Conservation (phyloP, 1,140 invertebrate genomes). For the Centruroides sculpturatus region DNA sequence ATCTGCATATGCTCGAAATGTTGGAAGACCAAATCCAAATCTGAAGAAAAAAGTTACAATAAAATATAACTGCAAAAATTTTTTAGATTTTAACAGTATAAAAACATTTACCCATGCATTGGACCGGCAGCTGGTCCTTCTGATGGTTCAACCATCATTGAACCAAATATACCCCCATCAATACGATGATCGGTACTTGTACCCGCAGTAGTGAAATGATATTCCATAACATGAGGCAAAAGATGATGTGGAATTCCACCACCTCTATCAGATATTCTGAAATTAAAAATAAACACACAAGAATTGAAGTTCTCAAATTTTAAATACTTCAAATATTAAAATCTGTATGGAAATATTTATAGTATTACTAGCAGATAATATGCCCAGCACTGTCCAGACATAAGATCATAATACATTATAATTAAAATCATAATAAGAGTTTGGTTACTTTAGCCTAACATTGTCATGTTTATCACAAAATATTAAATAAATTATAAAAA, state of each 20-base stretch:
- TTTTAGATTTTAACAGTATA: too few species aligned
- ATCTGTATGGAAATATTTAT: too few species aligned
- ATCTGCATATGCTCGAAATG: constrained; percentile 41
- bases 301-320: too few species aligned
- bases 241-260: constrained; percentile 40
- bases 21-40: constrained; percentile 46
- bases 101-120: constrained; percentile 38
- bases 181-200: constrained; percentile 23
- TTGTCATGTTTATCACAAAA: too few species aligned
- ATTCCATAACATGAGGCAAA: constrained; percentile 36
- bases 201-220: constrained; percentile 42
- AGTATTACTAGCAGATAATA: too few species aligned
- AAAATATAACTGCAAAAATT: too few species aligned
- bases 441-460: background rate
- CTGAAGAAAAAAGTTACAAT: constrained; percentile 18
- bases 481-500: too few species aligned
- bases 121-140: constrained; percentile 32
- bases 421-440: too few species aligned
- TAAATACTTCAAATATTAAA: too few species aligned
- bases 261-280: constrained; percentile 42
- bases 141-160: constrained; percentile 33
- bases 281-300: background rate
- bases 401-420: too few species aligned
- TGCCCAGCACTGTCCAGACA: too few species aligned
- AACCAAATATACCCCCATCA: constrained; percentile 32